Conservation (phyloP, 2,797 vertebrate species). For the Eremophila alpestris region DNA sequence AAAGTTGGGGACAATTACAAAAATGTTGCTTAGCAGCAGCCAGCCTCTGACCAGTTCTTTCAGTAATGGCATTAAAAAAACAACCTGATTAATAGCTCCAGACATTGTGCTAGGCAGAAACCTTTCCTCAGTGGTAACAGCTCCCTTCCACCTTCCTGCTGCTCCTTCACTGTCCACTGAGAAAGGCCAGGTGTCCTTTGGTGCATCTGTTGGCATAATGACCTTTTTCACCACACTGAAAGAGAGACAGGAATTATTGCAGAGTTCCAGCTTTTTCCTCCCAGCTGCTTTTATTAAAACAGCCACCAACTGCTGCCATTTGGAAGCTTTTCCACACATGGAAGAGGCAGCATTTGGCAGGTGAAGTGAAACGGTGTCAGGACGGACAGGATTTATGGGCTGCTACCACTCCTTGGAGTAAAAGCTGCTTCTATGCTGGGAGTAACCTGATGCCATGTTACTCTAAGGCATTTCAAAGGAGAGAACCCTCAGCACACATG, state of each 20-base stretch:
- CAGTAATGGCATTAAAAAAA: slow-evolving; percentile 59
- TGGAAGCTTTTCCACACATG: not conserved
- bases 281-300: not conserved
- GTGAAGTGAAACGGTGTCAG: not conserved
- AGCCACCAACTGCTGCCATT: not conserved
- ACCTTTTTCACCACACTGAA: slow-evolving; percentile 96
- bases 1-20: slow-evolving; percentile 41
- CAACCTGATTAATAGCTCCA: slow-evolving; percentile 58
- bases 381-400: not conserved
- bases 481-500: not conserved
- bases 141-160: slow-evolving; percentile 10
- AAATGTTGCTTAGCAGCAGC: slow-evolving; percentile 61
- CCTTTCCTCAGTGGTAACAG: slow-evolving; percentile 39
- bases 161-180: slow-evolving; percentile 90
- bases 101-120: slow-evolving; percentile 36
- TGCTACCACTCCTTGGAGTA: not conserved
- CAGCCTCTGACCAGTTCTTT: slow-evolving; percentile 56
- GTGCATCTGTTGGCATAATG: slow-evolving; percentile 99
- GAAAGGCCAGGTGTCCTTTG: slow-evolving; percentile 97
- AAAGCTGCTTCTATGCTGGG: not conserved
- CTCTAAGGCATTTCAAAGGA: not conserved
- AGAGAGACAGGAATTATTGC: slow-evolving; percentile 13
- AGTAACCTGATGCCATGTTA: not conserved
- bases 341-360: not conserved
- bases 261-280: not conserved